These are phyloP conservation scores for Chaetodon auriga DNA, from an alignment of 2,113 vertebrate species.

Conservation along the genomic window DNA sequence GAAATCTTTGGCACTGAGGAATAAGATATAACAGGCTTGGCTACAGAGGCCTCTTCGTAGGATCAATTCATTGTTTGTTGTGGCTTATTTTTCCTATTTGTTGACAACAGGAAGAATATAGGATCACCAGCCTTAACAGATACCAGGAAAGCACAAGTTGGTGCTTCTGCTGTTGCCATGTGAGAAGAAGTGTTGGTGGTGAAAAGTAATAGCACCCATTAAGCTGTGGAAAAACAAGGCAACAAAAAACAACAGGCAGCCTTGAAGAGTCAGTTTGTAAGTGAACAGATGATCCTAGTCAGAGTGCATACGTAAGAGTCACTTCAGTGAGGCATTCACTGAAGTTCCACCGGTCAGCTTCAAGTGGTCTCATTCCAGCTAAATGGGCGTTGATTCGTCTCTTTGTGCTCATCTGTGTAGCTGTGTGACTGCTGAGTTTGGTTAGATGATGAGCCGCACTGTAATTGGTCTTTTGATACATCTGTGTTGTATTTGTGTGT, in stretches of 20 bases:
- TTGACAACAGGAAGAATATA: not conserved
- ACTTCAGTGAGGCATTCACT: not conserved
- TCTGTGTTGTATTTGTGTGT: not conserved
- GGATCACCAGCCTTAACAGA: not conserved
- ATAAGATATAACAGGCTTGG: not conserved
- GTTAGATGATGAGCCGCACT: slow-evolving; percentile 4
- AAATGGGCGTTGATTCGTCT: not conserved
- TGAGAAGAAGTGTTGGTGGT: not conserved
- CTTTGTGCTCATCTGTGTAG: not conserved
- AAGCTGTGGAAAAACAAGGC: not conserved
- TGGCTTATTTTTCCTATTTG: not conserved
- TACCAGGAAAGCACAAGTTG: not conserved
- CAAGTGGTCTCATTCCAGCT: slow-evolving; percentile 1
- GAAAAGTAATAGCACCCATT: not conserved
- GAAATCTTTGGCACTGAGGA: not conserved
- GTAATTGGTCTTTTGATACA: not conserved
- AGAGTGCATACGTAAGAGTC: no score
- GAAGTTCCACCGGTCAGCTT: not conserved
- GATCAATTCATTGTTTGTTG: not conserved
- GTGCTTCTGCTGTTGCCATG: not conserved
- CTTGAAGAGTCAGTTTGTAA: not conserved
- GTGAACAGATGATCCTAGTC: not conserved
- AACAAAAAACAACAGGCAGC: not conserved
- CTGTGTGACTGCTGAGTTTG: not conserved
- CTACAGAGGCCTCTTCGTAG: not conserved